phyloP scores from a whole-genome alignment of 2,113 vertebrate genomes.

The Pelecanus crispus region DNA sequence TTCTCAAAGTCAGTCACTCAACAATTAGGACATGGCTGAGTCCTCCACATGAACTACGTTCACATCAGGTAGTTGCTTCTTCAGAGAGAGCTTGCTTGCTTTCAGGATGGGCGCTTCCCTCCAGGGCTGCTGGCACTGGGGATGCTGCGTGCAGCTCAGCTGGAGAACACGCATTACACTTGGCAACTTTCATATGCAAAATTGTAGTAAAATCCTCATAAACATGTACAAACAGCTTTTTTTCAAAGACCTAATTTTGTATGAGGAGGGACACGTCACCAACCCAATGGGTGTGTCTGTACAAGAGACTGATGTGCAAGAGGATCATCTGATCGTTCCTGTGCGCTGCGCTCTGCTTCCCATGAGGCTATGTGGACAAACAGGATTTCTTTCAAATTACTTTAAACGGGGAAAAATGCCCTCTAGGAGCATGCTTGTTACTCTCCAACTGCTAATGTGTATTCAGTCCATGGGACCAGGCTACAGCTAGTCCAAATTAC shows the following conservation, averaged over 20 bases:
- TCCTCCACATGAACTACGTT: not conserved
- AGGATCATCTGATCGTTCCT: not conserved
- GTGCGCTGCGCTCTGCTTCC: not conserved
- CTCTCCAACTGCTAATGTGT: not conserved
- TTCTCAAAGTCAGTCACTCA: not conserved
- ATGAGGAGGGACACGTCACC: not conserved
- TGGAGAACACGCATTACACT: not conserved
- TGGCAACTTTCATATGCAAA: not conserved
- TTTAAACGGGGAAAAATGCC: not conserved
- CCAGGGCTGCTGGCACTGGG: not conserved
- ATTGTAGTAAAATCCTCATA: not conserved
- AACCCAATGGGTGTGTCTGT: not conserved
- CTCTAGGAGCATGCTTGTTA: not conserved
- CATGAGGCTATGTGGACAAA: not conserved
- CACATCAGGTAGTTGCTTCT: not conserved
- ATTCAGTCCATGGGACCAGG: not conserved
- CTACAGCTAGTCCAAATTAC: not conserved
- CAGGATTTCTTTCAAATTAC: not conserved
- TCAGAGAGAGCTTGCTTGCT: not conserved
- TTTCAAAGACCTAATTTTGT: not conserved
- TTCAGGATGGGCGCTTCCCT: not conserved
- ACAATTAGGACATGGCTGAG: not conserved
- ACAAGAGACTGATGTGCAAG: not conserved
- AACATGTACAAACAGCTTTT: not conserved
- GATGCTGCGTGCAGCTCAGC: not conserved